phyloP scores from a whole-genome alignment of 2,113 vertebrate species.

The Emydura subglobosa region DNA sequence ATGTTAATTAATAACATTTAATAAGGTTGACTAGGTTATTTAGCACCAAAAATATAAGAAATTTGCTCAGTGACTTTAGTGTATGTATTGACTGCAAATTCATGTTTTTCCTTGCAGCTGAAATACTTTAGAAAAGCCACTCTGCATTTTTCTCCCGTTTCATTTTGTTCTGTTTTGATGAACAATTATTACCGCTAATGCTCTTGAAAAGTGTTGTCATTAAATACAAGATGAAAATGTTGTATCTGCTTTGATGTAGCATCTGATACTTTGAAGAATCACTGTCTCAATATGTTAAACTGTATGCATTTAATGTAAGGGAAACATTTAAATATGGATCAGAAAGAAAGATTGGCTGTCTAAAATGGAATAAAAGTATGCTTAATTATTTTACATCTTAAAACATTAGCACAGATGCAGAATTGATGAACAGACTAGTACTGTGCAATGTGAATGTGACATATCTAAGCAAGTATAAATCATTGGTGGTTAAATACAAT shows the following conservation, averaged over 20 bases:
- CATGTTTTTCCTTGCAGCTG: constrained; percentile 23
- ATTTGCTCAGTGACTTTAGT: constrained; percentile 20
- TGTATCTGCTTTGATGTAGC: constrained; percentile 38
- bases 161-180: constrained; percentile 51
- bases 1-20: constrained; percentile 44
- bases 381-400: not conserved
- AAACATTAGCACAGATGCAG: constrained; percentile 9
- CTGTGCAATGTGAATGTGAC: not conserved
- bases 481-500: not conserved
- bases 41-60: constrained; percentile 39
- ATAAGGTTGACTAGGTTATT: constrained; percentile 42
- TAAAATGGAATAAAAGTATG: not conserved
- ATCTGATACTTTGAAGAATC: constrained; percentile 24
- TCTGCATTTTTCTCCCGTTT: constrained; percentile 19
- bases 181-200: constrained; percentile 26
- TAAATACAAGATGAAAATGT: constrained; percentile 32
- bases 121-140: constrained; percentile 17
- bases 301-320: constrained; percentile 28
- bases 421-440: not conserved
- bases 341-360: not conserved
- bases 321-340: not conserved
- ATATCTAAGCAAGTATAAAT: not conserved
- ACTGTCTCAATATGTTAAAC: constrained; percentile 25
- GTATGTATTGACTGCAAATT: constrained; percentile 7
- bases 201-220: constrained; percentile 36